These are phyloP conservation scores for Flexamia atlantica DNA, from an alignment of 2,888 invertebrate genomes.

Conservation along the genomic window DNA sequence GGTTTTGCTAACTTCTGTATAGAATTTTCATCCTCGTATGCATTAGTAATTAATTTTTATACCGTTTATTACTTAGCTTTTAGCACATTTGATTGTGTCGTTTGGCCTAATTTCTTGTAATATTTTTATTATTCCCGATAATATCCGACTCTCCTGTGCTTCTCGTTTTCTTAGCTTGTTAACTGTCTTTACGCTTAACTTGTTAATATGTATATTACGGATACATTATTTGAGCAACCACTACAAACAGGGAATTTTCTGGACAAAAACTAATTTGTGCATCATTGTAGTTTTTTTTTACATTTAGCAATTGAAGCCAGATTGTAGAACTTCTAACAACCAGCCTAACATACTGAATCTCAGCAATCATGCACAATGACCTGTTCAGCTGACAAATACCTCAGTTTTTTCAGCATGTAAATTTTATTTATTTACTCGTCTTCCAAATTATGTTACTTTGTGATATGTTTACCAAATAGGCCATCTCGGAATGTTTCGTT, in stretches of 20 bases:
- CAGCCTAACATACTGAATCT: neutral
- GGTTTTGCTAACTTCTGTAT: neutral
- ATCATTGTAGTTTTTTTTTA: neutral
- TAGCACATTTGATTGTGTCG: neutral
- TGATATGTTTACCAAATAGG: conserved; percentile 56
- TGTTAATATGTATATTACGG: conserved; percentile 15
- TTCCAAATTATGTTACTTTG: conserved; percentile 56
- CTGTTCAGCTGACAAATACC: neutral
- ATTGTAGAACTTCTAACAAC: neutral
- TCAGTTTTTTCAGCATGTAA: neutral
- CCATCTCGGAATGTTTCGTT: conserved; percentile 15
- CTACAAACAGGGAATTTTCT: neutral
- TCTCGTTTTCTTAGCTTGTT: conserved; percentile 30
- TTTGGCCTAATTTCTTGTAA: neutral
- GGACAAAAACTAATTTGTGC: neutral
- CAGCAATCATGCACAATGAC: neutral
- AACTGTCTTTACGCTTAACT: conserved; percentile 11
- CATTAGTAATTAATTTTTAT: neutral
- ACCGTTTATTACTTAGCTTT: no score
- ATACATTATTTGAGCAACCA: neutral
- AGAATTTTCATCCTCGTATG: neutral
- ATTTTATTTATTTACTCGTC: conserved; percentile 49
- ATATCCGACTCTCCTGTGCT: neutral
- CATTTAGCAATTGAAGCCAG: neutral
- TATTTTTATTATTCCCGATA: neutral